These are phyloP conservation scores for Arctocebus calabarensis DNA, from an alignment of 2,797 vertebrate species.

Conservation along the genomic window DNA sequence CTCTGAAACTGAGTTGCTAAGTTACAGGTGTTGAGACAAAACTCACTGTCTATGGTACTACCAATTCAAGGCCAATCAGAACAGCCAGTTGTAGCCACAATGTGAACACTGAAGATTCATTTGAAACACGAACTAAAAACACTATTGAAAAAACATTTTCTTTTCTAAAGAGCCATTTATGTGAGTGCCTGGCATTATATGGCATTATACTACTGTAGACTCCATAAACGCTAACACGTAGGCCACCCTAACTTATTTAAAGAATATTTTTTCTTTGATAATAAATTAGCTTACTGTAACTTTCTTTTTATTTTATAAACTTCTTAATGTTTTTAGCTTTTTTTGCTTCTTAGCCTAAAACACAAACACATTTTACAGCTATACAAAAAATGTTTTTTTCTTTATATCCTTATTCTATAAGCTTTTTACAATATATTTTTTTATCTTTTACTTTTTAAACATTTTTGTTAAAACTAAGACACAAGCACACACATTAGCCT, in stretches of 20 bases:
- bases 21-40: too few species aligned
- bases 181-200: background rate
- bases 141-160: too few species aligned
- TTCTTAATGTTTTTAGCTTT: background rate
- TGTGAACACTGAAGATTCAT: too few species aligned
- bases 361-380: background rate
- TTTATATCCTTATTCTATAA: background rate
- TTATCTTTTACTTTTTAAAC: background rate
- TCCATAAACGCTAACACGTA: background rate
- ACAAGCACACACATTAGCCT: background rate
- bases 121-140: too few species aligned
- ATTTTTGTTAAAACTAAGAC: background rate
- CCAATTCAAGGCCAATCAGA: too few species aligned
- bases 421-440: background rate
- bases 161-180: too few species aligned
- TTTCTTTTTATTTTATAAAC: background rate
- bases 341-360: background rate
- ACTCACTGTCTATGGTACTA: too few species aligned
- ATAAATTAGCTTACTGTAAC: background rate
- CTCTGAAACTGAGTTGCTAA: too few species aligned
- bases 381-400: background rate
- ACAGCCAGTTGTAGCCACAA: too few species aligned
- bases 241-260: background rate
- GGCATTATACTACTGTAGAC: background rate
- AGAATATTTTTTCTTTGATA: background rate